Evolutionary conservation across 1,140 invertebrate species (phyloP).

Genomic region (Drosophila nasuta): DNA sequence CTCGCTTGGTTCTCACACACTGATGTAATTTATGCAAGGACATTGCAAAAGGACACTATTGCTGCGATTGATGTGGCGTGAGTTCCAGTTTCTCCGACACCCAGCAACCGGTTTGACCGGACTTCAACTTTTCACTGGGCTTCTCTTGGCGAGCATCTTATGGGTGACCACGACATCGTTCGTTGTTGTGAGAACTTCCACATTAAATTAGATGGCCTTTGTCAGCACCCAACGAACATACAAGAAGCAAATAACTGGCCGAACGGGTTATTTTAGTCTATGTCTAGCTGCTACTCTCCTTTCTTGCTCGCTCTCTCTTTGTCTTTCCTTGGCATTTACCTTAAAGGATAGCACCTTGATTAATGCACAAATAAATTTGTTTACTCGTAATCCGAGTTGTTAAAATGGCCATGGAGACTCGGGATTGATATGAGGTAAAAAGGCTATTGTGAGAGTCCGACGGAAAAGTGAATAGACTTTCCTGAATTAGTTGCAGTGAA

Average conservation of each 20-base stretch:
- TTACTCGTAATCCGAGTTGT: slow-evolving; percentile 26
- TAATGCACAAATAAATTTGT: slow-evolving; percentile 65
- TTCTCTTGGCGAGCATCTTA: slow-evolving; percentile 54
- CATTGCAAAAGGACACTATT: slow-evolving; percentile 84
- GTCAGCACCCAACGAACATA: slow-evolving; percentile 47
- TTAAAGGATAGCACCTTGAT: slow-evolving; percentile 59
- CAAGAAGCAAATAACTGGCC: slow-evolving; percentile 55
- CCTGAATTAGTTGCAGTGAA: not conserved
- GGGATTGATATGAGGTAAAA: not conserved
- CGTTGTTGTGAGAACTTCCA: slow-evolving; percentile 70
- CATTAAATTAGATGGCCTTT: slow-evolving; percentile 71
- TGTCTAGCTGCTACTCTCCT: not conserved
- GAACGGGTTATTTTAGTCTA: slow-evolving; percentile 52
- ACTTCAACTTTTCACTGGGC: slow-evolving; percentile 42
- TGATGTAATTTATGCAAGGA: slow-evolving; percentile 81
- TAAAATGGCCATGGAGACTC: not conserved
- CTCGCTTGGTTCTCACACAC: slow-evolving; percentile 67
- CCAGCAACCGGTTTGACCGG: slow-evolving; percentile 83
- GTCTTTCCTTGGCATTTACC: slow-evolving; percentile 42
- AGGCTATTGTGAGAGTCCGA: slow-evolving; percentile 1
- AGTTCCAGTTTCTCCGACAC: slow-evolving; percentile 47
- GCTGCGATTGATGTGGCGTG: slow-evolving; percentile 66
- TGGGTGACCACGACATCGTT: slow-evolving; percentile 62
- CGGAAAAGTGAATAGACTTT: not conserved
- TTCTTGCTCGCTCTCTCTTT: not conserved